phyloP scores from a whole-genome alignment of 2,888 invertebrate genomes.

The Nemotelus pantherinus region DNA sequence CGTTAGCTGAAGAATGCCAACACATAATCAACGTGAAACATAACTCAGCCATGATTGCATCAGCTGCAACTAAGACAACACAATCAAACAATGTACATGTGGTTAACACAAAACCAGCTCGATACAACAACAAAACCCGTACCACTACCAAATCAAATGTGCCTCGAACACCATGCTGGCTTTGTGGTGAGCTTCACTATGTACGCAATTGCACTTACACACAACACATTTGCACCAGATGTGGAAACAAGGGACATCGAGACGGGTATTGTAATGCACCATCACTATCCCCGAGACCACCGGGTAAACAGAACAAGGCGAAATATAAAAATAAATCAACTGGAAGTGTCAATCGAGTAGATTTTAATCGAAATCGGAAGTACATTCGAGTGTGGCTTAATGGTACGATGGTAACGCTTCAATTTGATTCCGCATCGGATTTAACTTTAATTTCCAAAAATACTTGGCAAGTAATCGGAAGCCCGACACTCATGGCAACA shows the following conservation, averaged over 20 bases:
- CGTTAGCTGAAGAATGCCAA: constrained; percentile 40
- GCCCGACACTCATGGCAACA: background rate
- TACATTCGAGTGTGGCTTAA: background rate
- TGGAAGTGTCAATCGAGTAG: background rate
- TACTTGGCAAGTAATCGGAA: background rate
- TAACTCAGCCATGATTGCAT: background rate
- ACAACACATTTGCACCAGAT: background rate
- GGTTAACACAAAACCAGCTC: background rate
- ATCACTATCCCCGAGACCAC: background rate
- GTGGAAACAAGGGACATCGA: constrained; percentile 3
- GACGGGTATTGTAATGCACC: background rate
- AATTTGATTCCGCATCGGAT: constrained; percentile 11
- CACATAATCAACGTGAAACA: background rate
- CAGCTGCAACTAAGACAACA: background rate
- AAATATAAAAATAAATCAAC: background rate
- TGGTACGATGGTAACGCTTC: background rate
- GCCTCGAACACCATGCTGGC: constrained; percentile 3
- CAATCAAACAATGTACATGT: background rate
- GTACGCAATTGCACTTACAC: background rate
- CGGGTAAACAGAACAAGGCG: background rate
- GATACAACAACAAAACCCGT: background rate
- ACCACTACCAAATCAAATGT: background rate
- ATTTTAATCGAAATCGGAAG: background rate
- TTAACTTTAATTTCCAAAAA: background rate
- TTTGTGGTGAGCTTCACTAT: background rate